Conservation (phyloP, 1,140 invertebrate species). For the Protaetia brevitarsis region DNA sequence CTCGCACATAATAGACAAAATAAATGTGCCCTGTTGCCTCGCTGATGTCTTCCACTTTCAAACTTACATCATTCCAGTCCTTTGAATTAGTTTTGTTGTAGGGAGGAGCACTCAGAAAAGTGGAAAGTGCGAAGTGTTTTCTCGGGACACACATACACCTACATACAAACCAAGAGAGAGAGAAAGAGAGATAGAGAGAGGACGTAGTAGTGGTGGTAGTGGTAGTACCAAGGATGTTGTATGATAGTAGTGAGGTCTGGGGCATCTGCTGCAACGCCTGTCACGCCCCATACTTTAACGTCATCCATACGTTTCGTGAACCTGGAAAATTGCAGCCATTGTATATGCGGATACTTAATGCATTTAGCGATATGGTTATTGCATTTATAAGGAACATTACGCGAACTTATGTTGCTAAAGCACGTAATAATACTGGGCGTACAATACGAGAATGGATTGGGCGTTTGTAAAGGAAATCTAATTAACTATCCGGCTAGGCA, state of each 20-base stretch:
- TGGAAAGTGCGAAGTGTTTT: background rate
- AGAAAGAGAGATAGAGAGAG: too few species aligned
- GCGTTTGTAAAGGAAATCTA: background rate
- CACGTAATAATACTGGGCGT: background rate
- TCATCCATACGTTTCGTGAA: background rate
- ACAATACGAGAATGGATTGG: background rate
- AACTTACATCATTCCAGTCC: background rate
- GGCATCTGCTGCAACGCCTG: background rate
- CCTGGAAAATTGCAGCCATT: background rate
- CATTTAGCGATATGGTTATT: background rate
- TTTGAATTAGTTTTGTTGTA: slow-evolving; percentile 3
- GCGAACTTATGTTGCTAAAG: background rate
- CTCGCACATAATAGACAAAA: background rate
- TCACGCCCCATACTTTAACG: background rate
- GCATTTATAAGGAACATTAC: background rate
- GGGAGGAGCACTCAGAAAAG: background rate
- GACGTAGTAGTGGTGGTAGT: background rate
- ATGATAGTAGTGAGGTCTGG: background rate
- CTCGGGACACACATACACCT: background rate
- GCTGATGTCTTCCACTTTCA: background rate
- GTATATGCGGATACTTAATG: background rate
- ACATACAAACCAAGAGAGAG: too few species aligned
- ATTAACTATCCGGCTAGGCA: background rate
- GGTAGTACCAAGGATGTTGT: too few species aligned
- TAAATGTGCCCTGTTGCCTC: background rate